Evolutionary conservation across 2,888 invertebrate species (phyloP).

Genomic region (Zaprionus lineosus): DNA sequence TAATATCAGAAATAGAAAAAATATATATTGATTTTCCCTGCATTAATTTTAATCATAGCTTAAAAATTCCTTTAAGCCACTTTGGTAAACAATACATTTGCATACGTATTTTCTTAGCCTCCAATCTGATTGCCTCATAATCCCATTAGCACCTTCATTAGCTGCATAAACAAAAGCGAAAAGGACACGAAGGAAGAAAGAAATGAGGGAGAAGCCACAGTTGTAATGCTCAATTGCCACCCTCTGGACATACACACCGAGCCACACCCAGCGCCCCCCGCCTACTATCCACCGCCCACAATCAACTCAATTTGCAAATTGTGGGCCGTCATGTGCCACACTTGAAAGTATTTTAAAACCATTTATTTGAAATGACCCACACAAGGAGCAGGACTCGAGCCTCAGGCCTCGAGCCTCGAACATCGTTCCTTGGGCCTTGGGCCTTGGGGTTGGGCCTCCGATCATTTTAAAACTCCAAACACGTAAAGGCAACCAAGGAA

Average conservation of each 20-base stretch:
- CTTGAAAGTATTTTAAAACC: constrained; percentile 71
- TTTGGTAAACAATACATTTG: too few relatives aligned
- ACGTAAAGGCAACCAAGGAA: constrained; percentile 60
- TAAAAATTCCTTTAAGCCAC: too few relatives aligned
- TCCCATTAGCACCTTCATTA: constrained; percentile 48
- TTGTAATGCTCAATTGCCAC: too few relatives aligned
- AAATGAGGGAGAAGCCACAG: too few relatives aligned
- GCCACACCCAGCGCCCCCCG: too few relatives aligned
- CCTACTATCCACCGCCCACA: constrained; percentile 7
- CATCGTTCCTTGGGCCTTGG: too few relatives aligned
- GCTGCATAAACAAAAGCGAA: constrained; percentile 13
- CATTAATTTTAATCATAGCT: neutral
- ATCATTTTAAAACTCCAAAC: constrained; percentile 61
- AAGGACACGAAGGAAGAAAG: too few relatives aligned
- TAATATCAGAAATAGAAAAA: too few relatives aligned
- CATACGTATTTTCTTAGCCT: constrained; percentile 12
- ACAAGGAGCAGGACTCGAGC: constrained; percentile 21
- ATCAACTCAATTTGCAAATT: constrained; percentile 66
- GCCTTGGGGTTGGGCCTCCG: too few relatives aligned
- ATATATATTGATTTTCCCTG: too few relatives aligned
- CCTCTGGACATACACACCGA: too few relatives aligned
- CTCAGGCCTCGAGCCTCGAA: too few relatives aligned
- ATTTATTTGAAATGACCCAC: constrained; percentile 67
- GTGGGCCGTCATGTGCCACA: constrained; percentile 43
- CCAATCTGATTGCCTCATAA: constrained; percentile 42